phyloP scores from a whole-genome alignment of 2,888 invertebrate species.

The Koerneria pararmatus region DNA sequence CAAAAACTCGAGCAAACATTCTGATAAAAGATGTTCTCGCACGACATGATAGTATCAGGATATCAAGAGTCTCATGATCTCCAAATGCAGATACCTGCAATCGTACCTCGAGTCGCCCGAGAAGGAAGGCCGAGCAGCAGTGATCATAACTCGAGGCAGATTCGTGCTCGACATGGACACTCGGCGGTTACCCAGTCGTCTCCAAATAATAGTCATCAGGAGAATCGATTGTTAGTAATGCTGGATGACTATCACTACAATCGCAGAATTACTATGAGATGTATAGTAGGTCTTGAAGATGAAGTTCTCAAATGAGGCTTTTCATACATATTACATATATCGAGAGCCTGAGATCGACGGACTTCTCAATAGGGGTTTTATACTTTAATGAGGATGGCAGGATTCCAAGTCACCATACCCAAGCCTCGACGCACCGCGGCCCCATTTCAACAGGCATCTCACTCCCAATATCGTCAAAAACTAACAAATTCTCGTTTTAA shows the following conservation, averaged over 20 bases:
- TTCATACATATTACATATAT: too few species aligned
- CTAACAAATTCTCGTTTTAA: too few species aligned
- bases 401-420: too few species aligned
- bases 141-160: constrained; percentile 56
- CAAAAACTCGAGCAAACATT: not conserved
- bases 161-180: constrained; percentile 56
- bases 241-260: constrained; percentile 13
- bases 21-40: not conserved
- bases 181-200: constrained; percentile 50
- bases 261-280: too few species aligned
- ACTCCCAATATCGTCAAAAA: too few species aligned
- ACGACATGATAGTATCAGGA: not conserved
- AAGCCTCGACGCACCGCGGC: too few species aligned
- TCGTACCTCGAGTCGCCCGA: constrained; percentile 39
- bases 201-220: constrained; percentile 20
- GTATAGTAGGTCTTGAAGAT: too few species aligned
- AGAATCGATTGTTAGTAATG: constrained; percentile 5
- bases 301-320: too few species aligned
- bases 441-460: too few species aligned
- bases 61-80: not conserved
- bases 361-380: too few species aligned
- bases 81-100: not conserved
- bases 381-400: too few species aligned
- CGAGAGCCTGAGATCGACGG: too few species aligned
- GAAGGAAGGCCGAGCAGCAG: constrained; percentile 55